Evolutionary conservation across 2,888 invertebrate genomes (phyloP).

Genomic region (Patella ulyssiponensis): DNA sequence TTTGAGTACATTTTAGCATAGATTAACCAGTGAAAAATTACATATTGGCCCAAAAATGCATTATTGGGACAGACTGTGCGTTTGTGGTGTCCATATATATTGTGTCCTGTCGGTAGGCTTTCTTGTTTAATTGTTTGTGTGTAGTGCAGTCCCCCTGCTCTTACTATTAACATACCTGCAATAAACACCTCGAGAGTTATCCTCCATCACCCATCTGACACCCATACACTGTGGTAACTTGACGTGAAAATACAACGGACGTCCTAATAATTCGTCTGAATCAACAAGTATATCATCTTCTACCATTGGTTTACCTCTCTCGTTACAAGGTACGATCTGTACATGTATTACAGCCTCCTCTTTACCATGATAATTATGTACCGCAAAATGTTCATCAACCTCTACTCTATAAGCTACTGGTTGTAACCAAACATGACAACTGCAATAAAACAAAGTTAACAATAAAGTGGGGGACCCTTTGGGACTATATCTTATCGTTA

Average conservation of each 20-base stretch:
- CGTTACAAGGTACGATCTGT: constrained; percentile 51
- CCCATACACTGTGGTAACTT: constrained; percentile 49
- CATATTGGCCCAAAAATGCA: no score
- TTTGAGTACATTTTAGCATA: no score
- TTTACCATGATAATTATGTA: constrained; percentile 59
- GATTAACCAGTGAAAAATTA: no score
- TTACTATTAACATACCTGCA: constrained; percentile 42
- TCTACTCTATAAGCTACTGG: constrained; percentile 56
- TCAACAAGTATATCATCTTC: constrained; percentile 51
- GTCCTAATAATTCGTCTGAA: constrained; percentile 50
- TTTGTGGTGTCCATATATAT: no score
- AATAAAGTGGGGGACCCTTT: no score
- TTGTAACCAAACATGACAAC: constrained; percentile 56
- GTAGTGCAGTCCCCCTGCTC: no score
- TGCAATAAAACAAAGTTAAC: constrained; percentile 26
- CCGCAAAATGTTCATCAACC: constrained; percentile 54
- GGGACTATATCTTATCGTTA: no score
- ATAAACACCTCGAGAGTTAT: constrained; percentile 50
- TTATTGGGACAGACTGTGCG: no score
- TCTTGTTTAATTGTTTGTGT: no score
- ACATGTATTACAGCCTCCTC: constrained; percentile 56
- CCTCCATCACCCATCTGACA: constrained; percentile 52
- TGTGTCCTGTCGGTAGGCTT: no score
- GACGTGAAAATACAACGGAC: constrained; percentile 47
- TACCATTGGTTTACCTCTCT: constrained; percentile 39